phyloP scores from a whole-genome alignment of 2,113 vertebrate genomes.

The Setophaga kirtlandii region DNA sequence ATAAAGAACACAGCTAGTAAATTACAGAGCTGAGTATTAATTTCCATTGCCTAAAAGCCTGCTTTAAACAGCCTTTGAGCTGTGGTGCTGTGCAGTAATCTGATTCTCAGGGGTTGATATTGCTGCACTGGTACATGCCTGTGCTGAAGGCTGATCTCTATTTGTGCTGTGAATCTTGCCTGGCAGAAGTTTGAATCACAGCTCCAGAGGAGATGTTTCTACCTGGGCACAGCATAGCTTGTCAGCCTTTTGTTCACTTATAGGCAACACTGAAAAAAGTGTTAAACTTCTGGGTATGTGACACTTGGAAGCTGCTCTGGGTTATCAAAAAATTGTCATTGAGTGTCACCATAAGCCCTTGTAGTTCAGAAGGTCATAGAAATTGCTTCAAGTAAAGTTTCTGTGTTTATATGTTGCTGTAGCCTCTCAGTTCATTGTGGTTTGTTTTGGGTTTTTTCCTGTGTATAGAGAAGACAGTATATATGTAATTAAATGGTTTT shows the following conservation, averaged over 20 bases:
- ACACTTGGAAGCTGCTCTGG: not conserved
- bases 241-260: not conserved
- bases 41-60: not conserved
- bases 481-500: not conserved
- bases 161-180: rapidly evolving
- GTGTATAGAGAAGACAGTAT: not conserved
- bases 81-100: not conserved
- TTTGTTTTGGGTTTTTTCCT: not conserved
- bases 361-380: not conserved
- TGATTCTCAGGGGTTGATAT: not conserved
- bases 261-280: not conserved
- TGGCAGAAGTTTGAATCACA: not conserved
- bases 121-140: not conserved
- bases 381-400: not conserved
- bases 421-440: not conserved
- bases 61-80: not conserved
- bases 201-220: not conserved
- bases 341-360: not conserved
- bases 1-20: not conserved
- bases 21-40: not conserved
- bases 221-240: not conserved
- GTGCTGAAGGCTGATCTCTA: not conserved
- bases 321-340: not conserved
- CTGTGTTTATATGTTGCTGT: not conserved
- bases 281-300: not conserved